Percentiles rank a stretch among this genome's conserved stretches.
Conservation (phyloP, 2,113 vertebrate species). For the Montifringilla adamsi region DNA sequence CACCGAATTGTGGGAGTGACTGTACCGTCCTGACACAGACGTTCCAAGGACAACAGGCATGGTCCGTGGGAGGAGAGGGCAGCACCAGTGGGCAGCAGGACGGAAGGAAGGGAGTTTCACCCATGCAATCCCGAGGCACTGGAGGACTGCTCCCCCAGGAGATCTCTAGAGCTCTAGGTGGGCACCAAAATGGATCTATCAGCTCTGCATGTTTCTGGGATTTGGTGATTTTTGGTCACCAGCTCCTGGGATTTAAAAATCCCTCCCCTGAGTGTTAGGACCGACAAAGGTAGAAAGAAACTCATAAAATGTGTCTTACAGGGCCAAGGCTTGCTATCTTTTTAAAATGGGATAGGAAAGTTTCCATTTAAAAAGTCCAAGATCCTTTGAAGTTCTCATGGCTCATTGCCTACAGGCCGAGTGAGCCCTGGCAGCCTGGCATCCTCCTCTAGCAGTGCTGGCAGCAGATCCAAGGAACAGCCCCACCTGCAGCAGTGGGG, state of each 20-base stretch:
- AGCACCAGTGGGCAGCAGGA: background rate
- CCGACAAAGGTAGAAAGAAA: background rate
- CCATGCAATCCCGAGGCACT: accelerated
- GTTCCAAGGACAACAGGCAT: background rate
- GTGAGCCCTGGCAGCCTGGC: background rate
- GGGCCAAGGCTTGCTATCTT: background rate
- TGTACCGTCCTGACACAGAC: accelerated
- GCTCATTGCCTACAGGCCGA: background rate
- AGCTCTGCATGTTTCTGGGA: background rate
- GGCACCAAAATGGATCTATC: background rate
- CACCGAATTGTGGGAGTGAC: accelerated
- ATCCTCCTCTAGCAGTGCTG: background rate
- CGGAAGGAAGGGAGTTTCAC: background rate
- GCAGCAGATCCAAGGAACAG: background rate
- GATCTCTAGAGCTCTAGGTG: background rate
- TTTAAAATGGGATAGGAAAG: background rate
- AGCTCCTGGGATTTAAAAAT: background rate
- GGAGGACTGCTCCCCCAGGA: background rate
- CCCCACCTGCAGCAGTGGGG: background rate
- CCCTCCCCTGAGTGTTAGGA: background rate
- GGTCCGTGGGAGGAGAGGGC: background rate
- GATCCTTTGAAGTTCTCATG: background rate
- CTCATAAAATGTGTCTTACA: background rate
- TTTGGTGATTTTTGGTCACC: background rate
- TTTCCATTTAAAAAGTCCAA: background rate